Evolutionary conservation across 2,888 invertebrate species (phyloP).

Genomic region (Gymnosoma rotundatum): DNA sequence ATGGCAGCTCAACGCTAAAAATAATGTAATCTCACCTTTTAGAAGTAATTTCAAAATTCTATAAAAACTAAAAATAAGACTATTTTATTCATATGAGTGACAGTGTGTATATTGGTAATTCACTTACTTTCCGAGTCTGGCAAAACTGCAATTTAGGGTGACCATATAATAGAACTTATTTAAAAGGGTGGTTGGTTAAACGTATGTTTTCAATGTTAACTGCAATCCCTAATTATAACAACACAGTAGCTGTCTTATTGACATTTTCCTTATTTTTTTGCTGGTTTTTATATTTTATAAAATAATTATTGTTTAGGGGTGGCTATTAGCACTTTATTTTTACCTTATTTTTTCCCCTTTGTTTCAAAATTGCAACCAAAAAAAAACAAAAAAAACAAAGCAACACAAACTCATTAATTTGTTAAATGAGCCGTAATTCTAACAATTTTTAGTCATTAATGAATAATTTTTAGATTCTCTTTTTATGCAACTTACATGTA

Average conservation of each 20-base stretch:
- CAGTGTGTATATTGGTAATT: too few species aligned
- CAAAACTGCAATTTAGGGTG: not conserved
- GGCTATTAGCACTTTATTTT: not conserved
- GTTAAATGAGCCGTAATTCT: slow-evolving; percentile 56
- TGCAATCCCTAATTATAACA: not conserved
- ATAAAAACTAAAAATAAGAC: too few species aligned
- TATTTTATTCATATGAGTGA: too few species aligned
- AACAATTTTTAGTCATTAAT: slow-evolving; percentile 24
- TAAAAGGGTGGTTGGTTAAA: slow-evolving; percentile 29
- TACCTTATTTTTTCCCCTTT: not conserved
- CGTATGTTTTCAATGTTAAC: slow-evolving; percentile 10
- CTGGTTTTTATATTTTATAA: slow-evolving; percentile 15
- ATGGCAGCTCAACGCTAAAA: too few species aligned
- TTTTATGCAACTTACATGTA: not conserved
- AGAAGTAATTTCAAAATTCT: too few species aligned
- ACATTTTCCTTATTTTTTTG: slow-evolving; percentile 31
- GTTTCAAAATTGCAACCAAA: not conserved
- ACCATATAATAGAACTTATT: slow-evolving; percentile 13
- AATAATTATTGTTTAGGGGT: slow-evolving; percentile 42
- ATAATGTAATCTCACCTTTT: too few species aligned
- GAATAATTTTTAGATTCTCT: slow-evolving; percentile 1
- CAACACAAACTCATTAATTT: slow-evolving; percentile 55
- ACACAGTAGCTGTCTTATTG: slow-evolving; percentile 40
- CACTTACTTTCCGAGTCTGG: too few species aligned
- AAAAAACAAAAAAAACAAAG: slow-evolving; percentile 24